Evolutionary conservation across 1,140 invertebrate genomes (phyloP), one percentile per base, ranked within the genome.

Genomic region (Trichomalopsis sarcophagae): DNA sequence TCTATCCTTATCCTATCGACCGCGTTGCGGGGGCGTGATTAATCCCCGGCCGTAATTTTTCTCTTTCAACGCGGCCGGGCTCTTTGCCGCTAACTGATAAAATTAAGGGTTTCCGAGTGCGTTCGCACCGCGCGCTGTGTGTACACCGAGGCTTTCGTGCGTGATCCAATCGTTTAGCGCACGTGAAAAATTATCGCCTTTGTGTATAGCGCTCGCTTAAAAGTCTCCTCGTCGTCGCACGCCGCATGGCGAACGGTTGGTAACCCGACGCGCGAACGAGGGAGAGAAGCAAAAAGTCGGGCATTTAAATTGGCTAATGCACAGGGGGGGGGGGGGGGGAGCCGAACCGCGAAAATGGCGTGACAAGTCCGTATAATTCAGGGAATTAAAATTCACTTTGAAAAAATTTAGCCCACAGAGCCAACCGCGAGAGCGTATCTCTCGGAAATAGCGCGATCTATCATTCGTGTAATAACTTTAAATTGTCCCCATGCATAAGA

Each of bases 381-480:
- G 21, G 55, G 55, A 62, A 62, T 62, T 62, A 62, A n/a, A 62
- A 62, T 62, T n/a, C 55, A 62, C 55, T 62, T 62, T 62, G 21
- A 62, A n/a, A 17, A 21, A 17, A 21, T 21, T 62, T 6, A 5
- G 21, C 47, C 14, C 55, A 14, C 13, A 17, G 55, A 62, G 17
- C 14, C 2, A 17, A 21, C 2, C 55, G 47, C 47, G 47, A 14
- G 13, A 17, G 69, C 33, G 14, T 71, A 71, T 71, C 69, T 75
- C 73, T 36, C 36, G 44, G 75, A 77, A 50, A 55, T 77, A 77
- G 40, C n/a, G 44, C 44, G 4, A 77, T 50, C 5, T 77, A 50
- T 77, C 40, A 77, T 77, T 50, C 21, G 55, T 9, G 55, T 30
- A 77, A 77, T 33, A 50, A 44, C n/a, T 50, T 77, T 77, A 77